phyloP scores from a whole-genome alignment of 2,797 vertebrate species.

The Scleropages formosus region DNA sequence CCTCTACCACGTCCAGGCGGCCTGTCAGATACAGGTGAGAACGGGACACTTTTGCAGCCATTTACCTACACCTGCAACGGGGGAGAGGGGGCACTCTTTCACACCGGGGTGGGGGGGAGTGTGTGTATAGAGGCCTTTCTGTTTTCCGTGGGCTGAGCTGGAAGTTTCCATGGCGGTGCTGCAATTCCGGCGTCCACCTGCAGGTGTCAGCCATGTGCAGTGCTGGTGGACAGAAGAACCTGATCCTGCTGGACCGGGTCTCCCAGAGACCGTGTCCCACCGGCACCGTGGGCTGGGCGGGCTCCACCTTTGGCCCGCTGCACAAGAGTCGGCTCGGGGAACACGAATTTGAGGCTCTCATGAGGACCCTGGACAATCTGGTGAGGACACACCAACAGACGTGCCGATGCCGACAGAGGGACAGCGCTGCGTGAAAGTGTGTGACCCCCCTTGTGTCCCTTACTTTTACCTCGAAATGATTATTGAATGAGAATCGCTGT shows the following conservation, averaged over 20 bases:
- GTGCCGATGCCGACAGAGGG: too few species aligned
- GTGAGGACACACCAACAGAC: constrained; percentile 74
- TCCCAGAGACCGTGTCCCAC: constrained; percentile 80
- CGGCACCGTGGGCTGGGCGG: constrained; percentile 60
- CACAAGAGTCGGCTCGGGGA: constrained; percentile 93
- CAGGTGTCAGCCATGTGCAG: constrained; percentile 84
- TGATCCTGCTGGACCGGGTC: constrained; percentile 81
- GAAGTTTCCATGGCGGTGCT: neutral
- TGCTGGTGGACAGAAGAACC: constrained; percentile 80
- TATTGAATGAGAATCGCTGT: too few species aligned
- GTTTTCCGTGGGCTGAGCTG: neutral
- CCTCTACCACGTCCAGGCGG: constrained; percentile 85
- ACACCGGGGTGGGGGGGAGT: neutral
- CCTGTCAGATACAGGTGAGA: constrained; percentile 91
- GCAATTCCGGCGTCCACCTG: neutral
- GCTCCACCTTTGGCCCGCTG: constrained; percentile 76
- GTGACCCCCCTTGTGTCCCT: too few species aligned
- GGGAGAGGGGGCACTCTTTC: neutral
- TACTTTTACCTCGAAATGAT: too few species aligned
- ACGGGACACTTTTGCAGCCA: neutral
- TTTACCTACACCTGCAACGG: neutral
- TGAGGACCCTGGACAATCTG: constrained; percentile 98
- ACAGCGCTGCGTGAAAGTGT: too few species aligned
- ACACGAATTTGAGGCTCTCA: constrained; percentile 89
- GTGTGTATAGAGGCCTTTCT: neutral